Percentiles rank a stretch among this genome's conserved stretches.
Evolutionary conservation across 1,140 invertebrate species (phyloP).

Genomic region (Lordiphosa stackelbergi): DNA sequence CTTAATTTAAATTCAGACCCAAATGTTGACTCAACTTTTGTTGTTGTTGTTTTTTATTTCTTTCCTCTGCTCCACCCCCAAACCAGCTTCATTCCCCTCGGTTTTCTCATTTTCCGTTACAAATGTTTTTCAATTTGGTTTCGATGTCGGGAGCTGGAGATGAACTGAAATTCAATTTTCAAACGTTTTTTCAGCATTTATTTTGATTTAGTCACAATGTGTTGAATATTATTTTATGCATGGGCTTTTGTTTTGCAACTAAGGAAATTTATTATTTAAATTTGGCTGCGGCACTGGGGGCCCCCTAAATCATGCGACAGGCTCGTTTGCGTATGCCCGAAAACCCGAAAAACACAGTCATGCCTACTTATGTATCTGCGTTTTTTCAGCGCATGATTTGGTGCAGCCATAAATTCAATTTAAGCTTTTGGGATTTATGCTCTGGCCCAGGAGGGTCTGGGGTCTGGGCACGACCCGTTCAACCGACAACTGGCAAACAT

Average conservation of each 20-base stretch:
- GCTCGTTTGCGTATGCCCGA: conserved; percentile 38
- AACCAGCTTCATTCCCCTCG: conserved; percentile 20
- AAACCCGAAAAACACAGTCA: conserved; percentile 38
- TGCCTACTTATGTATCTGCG: conserved; percentile 35
- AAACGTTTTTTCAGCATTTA: conserved; percentile 74
- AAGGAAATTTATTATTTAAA: conserved; percentile 75
- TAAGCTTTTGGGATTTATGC: conserved; percentile 69
- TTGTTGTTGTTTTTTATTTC: conserved; percentile 24
- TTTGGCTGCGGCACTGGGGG: conserved; percentile 52
- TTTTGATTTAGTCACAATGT: conserved; percentile 65
- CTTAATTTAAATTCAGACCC: conserved; percentile 73
- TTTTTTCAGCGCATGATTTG: conserved; percentile 64
- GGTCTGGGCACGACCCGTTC: conserved; percentile 27
- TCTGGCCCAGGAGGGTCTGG: conserved; percentile 35
- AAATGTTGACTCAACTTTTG: conserved; percentile 29
- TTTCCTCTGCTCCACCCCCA: neutral
- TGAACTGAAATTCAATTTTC: conserved; percentile 65
- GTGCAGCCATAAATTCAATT: conserved; percentile 70
- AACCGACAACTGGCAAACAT: conserved; percentile 64
- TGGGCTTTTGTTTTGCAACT: conserved; percentile 44
- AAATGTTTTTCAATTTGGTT: conserved; percentile 70
- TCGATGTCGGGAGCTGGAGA: conserved; percentile 17
- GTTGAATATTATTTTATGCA: conserved; percentile 71
- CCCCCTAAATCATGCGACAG: conserved; percentile 68
- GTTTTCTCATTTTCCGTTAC: conserved; percentile 70